Percentiles rank a stretch among this genome's conserved stretches.
These are phyloP conservation scores for Poicephalus meyeri DNA, from an alignment of 2,113 vertebrate species.

Conservation along the genomic window DNA sequence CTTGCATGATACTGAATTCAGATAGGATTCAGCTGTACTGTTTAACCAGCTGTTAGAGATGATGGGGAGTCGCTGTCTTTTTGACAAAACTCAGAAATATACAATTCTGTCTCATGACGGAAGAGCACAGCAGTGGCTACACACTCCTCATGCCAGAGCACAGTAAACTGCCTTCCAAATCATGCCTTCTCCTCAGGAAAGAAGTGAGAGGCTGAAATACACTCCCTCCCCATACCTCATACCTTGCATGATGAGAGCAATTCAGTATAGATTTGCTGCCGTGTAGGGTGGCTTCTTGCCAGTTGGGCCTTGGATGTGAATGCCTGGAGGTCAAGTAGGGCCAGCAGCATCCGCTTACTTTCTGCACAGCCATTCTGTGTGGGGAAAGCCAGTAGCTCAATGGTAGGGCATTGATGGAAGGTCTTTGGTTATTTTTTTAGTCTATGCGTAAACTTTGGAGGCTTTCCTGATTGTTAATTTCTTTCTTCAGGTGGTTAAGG, in stretches of 20 bases:
- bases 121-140: neutral
- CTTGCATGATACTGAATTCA: neutral
- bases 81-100: neutral
- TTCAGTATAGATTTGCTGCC: neutral
- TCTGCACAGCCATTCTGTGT: neutral
- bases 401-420: neutral
- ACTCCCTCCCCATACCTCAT: neutral
- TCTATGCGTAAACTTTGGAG: neutral
- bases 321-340: neutral
- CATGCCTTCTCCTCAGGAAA: neutral
- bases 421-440: neutral
- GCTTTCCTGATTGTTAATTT: neutral
- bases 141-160: neutral
- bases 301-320: neutral
- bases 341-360: neutral
- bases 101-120: neutral
- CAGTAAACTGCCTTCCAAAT: neutral
- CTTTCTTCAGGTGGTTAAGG: neutral
- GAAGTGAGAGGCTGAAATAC: neutral
- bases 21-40: neutral
- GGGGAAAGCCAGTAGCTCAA: neutral
- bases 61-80: neutral
- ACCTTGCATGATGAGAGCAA: neutral
- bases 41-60: neutral
- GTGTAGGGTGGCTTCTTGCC: neutral